Evolutionary conservation across 1,140 invertebrate species (phyloP).

Genomic region (Luehdorfia chinensis): DNA sequence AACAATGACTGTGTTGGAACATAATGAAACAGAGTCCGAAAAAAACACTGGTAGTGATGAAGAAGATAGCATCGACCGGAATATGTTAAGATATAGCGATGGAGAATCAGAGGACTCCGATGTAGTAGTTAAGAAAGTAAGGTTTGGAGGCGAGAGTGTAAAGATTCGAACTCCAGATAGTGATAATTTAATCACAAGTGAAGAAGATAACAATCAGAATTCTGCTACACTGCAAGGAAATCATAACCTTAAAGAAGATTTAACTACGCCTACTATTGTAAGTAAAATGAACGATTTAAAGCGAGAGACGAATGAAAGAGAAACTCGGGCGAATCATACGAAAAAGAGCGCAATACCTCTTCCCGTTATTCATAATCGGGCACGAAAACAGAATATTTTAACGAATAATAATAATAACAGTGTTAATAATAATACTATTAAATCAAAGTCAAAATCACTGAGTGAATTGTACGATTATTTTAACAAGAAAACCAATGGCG

Average conservation of each 20-base stretch:
- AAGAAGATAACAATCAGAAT: slow-evolving; percentile 60
- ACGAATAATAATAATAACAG: slow-evolving; percentile 34
- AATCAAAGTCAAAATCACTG: slow-evolving; percentile 71
- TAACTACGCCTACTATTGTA: slow-evolving; percentile 40
- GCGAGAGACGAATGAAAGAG: slow-evolving; percentile 42
- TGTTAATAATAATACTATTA: slow-evolving; percentile 44
- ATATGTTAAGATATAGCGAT: slow-evolving; percentile 78
- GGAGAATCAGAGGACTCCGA: slow-evolving; percentile 78
- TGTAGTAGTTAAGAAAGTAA: slow-evolving; percentile 81
- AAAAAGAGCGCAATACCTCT: slow-evolving; percentile 67
- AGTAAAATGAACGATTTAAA: slow-evolving; percentile 61
- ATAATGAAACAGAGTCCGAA: slow-evolving; percentile 75
- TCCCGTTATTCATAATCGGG: slow-evolving; percentile 55
- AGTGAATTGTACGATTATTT: slow-evolving; percentile 73
- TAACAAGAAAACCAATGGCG: slow-evolving; percentile 59
- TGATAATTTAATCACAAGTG: slow-evolving; percentile 78
- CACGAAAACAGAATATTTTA: slow-evolving; percentile 27
- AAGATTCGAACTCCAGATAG: slow-evolving; percentile 90
- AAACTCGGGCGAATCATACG: slow-evolving; percentile 22
- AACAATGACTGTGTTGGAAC: slow-evolving; percentile 88
- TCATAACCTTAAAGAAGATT: slow-evolving; percentile 34
- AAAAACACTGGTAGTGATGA: slow-evolving; percentile 60
- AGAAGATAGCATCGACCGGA: slow-evolving; percentile 61
- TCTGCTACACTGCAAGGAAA: slow-evolving; percentile 25
- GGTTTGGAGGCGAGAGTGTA: slow-evolving; percentile 89